Evolutionary conservation across 2,888 invertebrate genomes (phyloP).

Genomic region (Odontocolon sp.): DNA sequence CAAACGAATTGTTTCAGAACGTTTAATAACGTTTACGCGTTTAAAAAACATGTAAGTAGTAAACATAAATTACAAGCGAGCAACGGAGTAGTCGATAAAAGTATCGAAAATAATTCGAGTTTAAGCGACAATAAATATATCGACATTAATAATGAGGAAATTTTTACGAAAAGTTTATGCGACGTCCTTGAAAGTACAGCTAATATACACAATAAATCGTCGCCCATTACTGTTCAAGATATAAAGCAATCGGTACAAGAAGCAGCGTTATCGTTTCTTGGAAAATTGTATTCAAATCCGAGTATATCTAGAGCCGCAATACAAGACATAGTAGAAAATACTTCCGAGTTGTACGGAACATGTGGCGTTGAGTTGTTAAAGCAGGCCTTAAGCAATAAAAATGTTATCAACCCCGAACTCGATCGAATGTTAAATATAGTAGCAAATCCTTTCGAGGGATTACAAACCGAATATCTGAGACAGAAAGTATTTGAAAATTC

Average conservation of each 20-base stretch:
- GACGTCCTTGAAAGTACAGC: too few relatives aligned
- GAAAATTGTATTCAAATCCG: slow-evolving; percentile 34
- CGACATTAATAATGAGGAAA: neutral
- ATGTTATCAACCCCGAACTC: slow-evolving; percentile 6
- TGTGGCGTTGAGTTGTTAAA: slow-evolving; percentile 13
- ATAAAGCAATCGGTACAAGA: neutral
- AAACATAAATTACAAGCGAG: neutral
- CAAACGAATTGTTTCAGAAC: neutral
- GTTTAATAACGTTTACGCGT: neutral
- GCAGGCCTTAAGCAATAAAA: slow-evolving; percentile 1
- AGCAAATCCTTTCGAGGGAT: slow-evolving; percentile 18
- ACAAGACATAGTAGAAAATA: slow-evolving; percentile 32
- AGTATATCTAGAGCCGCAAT: slow-evolving; percentile 5
- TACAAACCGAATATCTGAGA: slow-evolving; percentile 27
- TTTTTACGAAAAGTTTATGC: slow-evolving; percentile 1
- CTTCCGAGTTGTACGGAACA: slow-evolving; percentile 20
- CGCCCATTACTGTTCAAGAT: slow-evolving; percentile 23
- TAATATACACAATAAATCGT: too few relatives aligned
- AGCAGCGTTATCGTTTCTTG: slow-evolving; percentile 13
- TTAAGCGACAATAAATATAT: too few relatives aligned
- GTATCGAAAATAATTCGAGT: too few relatives aligned
- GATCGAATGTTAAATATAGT: neutral
- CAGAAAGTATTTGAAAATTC: neutral
- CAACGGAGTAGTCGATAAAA: too few relatives aligned
- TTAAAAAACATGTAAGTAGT: slow-evolving; percentile 1